These are phyloP conservation scores for Operophtera brumata DNA, from an alignment of 2,888 invertebrate species.

Conservation along the genomic window DNA sequence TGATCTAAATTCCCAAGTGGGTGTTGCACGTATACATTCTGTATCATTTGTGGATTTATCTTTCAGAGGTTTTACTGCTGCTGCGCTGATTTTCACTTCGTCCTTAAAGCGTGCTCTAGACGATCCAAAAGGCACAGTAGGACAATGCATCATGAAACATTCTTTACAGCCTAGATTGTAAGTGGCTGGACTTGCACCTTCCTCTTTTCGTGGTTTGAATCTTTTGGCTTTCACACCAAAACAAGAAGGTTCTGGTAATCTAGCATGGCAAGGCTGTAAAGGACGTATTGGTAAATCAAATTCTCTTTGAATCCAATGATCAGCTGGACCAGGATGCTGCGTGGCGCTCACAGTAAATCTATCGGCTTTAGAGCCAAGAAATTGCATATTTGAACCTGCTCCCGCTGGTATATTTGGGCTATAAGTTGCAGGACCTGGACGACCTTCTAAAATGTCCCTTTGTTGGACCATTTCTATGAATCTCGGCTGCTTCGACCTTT, in stretches of 20 bases:
- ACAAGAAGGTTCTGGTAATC: slow-evolving; percentile 48
- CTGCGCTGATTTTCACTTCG: slow-evolving; percentile 23
- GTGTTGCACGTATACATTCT: slow-evolving; percentile 36
- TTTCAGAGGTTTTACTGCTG: slow-evolving; percentile 15
- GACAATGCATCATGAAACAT: slow-evolving; percentile 46
- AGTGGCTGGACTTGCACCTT: slow-evolving; percentile 59
- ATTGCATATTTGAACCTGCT: slow-evolving; percentile 44
- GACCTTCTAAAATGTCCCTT: slow-evolving; percentile 48
- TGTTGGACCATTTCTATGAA: slow-evolving; percentile 62
- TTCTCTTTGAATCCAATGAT: slow-evolving; percentile 53
- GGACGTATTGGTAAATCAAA: slow-evolving; percentile 52
- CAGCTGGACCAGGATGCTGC: slow-evolving; percentile 55
- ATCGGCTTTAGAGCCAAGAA: slow-evolving; percentile 51
- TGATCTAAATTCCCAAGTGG: slow-evolving; percentile 63
- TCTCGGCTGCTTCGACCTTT: slow-evolving; percentile 58
- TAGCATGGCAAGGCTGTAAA: slow-evolving; percentile 43
- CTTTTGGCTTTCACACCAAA: slow-evolving; percentile 59
- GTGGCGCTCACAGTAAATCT: slow-evolving; percentile 46
- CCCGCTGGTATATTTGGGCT: slow-evolving; percentile 48
- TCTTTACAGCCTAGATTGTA: slow-evolving; percentile 42
- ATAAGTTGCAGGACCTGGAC: slow-evolving; percentile 62
- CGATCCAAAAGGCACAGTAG: slow-evolving; percentile 54
- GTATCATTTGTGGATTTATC: slow-evolving; percentile 6
- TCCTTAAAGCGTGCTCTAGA: slow-evolving; percentile 53
- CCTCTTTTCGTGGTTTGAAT: slow-evolving; percentile 48